Conservation (phyloP, 2,113 vertebrate species). For the Ia io region DNA sequence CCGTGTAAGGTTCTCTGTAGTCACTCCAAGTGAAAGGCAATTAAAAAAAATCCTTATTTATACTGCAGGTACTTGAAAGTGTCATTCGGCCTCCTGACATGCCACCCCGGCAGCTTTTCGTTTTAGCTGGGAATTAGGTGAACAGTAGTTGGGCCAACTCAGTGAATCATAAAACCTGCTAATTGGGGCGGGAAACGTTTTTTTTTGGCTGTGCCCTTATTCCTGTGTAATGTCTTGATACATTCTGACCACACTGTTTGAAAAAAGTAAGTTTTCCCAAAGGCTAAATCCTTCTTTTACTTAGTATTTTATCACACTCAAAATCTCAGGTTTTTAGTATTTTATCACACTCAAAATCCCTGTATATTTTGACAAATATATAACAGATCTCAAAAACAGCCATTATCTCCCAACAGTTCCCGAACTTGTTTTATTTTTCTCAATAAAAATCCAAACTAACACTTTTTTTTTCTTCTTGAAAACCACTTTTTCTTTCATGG, state of each 20-base stretch:
- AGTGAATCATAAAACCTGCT: conserved; percentile 62
- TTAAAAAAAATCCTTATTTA: conserved; percentile 45
- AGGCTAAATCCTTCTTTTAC: not conserved
- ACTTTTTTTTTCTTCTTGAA: not conserved
- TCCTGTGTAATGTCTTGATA: not conserved
- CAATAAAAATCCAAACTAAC: conserved; percentile 7
- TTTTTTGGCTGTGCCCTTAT: not conserved
- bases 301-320: not conserved
- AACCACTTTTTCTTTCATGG: not conserved
- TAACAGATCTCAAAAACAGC: not conserved
- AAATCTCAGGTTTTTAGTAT: too few species aligned
- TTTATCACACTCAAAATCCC: not conserved
- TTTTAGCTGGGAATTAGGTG: conserved; percentile 53
- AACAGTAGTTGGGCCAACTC: conserved; percentile 54
- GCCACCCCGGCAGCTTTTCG: not conserved
- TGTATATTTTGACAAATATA: not conserved
- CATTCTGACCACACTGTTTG: not conserved
- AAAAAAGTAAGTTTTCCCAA: not conserved
- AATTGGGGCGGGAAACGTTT: conserved; percentile 8
- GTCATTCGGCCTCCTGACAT: conserved; percentile 17
- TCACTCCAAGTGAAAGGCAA: conserved; percentile 56
- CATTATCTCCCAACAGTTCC: too few species aligned
- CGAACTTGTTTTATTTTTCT: conserved; percentile 12
- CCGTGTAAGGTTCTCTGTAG: conserved; percentile 48
- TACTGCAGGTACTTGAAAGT: conserved; percentile 55